Evolutionary conservation across 2,888 invertebrate species (phyloP).

Genomic region (Aspidapion aeneum): DNA sequence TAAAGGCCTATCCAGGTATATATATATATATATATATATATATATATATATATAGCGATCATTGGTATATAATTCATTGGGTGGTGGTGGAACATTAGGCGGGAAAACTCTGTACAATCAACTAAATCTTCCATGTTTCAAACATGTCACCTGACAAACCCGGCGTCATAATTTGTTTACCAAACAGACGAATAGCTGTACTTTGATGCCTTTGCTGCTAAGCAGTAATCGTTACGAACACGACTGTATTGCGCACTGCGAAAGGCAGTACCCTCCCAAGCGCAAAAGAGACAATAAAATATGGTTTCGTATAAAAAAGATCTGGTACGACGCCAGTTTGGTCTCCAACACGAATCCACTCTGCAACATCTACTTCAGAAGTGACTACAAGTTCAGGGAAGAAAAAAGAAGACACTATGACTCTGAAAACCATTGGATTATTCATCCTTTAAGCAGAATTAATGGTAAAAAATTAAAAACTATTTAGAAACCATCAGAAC

Average conservation of each 20-base stretch:
- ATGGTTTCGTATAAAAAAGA: not conserved
- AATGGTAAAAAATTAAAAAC: no score
- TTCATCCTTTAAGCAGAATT: conserved; percentile 10
- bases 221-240: conserved; percentile 1
- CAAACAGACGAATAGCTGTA: no score
- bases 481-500: no score
- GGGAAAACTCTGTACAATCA: no score
- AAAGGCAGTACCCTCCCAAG: conserved; percentile 1
- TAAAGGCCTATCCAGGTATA: no score
- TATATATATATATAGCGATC: no score
- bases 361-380: not conserved
- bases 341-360: not conserved
- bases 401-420: conserved; percentile 9
- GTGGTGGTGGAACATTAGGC: no score
- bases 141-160: no score
- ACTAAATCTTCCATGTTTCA: no score
- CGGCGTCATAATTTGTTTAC: no score
- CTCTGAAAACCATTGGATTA: conserved; percentile 1
- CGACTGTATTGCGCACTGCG: conserved; percentile 1
- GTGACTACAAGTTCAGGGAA: not conserved
- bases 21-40: no score
- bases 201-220: not conserved
- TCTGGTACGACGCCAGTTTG: not conserved
- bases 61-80: no score
- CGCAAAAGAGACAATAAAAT: not conserved